Evolutionary conservation across 2,113 vertebrate genomes (phyloP), one percentile per base, ranked within the genome.

Genomic region (Thermophis baileyi): DNA sequence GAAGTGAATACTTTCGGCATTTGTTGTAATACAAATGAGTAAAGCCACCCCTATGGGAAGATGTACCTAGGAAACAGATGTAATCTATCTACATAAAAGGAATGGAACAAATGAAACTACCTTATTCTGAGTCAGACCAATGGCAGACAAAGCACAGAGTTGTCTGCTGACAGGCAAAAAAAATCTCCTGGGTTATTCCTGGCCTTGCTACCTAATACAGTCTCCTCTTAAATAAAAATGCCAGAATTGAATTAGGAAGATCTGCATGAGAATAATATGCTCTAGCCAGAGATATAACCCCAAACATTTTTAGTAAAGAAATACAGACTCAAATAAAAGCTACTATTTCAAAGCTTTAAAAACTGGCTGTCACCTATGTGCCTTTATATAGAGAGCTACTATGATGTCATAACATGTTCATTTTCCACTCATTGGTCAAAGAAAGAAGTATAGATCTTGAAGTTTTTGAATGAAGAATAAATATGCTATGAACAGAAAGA

Each of bases 1-100:
- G 92, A 95, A 91, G 89, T 94, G 81, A 93, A 92, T 95, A 94
- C 94, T 93, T 93, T 94, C 92, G 14, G 0, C 92, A 96, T 94
- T 57, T 94, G 63, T 94, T 94, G 89, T 85, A 95, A 95, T 95
- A 91, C 93, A 91, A 49, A 35, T 51, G 74, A 94, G 16, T 88
- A 69, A 94, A 88, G 87, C 93, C 50, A 94, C 8, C 30, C 30
- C 18, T 74, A 74, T 60, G 25, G 55, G 54, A 25, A 90, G 89
- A 46, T 63, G 57, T 63, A 90, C 11, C 10, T 90, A 90, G 24
- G 47, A 53, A 85, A 24, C 30, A 51, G 49, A 53, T 49, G n/a
- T 51, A 81, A 81, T 91, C 47, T n/a, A 85, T 55, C 90, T 74
- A 44, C 74, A 55, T 55, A 47, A 55, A 57, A 91, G 50, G 81